Base-by-base conservation (phyloP, 1,140 invertebrate genomes). In the Penaeus vannamei region DNA sequence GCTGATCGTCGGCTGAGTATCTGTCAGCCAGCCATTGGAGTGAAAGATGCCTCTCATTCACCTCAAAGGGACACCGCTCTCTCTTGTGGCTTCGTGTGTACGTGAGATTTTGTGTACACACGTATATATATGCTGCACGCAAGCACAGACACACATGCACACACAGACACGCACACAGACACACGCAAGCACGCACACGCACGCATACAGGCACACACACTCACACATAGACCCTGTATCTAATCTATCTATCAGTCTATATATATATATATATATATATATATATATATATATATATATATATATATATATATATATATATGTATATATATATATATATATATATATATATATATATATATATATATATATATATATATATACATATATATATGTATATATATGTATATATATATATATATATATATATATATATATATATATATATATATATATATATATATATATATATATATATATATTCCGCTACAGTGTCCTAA, bases 241-340 rank as follows among this genome's bases (percentile, higher is more conserved):
- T 36, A 42, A 22, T 72, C 1, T n/a, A 72, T 72, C 1, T 72
- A 72, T 72, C 69, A 29, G 32, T 72, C 26, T 72, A n/a, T 72
- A 72, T 72, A 72, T 72, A 72, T 72, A 72, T 72, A n/a, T 72
- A 72, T 72, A 22, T 23, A n/a, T 72, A 72, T 72, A 72, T 72
- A 72, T 72, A 72, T 69, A 72, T n/a, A 72, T 72, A 72, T 72
- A 72, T 72, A 72, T n/a, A 72, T 72, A 72, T n/a, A 72, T n/a
- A 72, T n/a, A 72, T 72, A 72, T n/a, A 72, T n/a, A 72, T n/a
- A 72, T 72, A 72, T n/a, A 72, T 72, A 72, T n/a, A 72, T 72
- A 23, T 23, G n/a, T 72, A 72, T n/a, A 72, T 72, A 72, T 72
- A 72, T 72, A 72, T n/a, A 72, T n/a, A 72, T 72, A 72, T n/a